Evolutionary conservation across 2,113 vertebrate species (phyloP).

Genomic region (Aspidoscelis tigris): DNA sequence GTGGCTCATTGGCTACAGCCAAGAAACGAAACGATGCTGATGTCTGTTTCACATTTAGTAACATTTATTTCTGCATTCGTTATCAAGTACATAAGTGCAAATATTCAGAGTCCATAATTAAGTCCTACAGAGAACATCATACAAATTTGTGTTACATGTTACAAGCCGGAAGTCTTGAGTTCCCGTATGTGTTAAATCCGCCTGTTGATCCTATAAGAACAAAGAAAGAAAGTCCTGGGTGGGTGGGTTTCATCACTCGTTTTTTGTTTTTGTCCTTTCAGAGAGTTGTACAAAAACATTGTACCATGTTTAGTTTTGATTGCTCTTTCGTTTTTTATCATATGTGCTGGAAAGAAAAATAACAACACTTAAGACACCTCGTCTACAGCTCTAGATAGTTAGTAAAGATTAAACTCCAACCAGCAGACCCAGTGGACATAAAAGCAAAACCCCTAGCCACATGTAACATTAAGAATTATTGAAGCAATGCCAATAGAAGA

Average conservation of each 20-base stretch:
- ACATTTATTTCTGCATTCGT: conserved; percentile 99
- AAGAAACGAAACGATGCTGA: background rate
- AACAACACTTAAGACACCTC: conserved; percentile 77
- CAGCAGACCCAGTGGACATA: conserved; percentile 86
- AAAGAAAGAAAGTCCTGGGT: conserved; percentile 85
- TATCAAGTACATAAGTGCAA: conserved; percentile 99
- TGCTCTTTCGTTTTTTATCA: conserved; percentile 74
- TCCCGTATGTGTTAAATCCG: conserved; percentile 88
- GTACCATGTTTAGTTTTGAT: conserved; percentile 83
- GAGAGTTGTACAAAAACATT: conserved; percentile 90
- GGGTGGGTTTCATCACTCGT: conserved; percentile 43
- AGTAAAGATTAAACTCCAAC: conserved; percentile 88
- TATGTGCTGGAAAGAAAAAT: conserved; percentile 86
- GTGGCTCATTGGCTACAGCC: background rate
- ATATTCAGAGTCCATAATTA: conserved; percentile 95
- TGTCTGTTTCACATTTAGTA: conserved; percentile 85
- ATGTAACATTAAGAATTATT: conserved; percentile 84
- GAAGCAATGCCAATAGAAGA: conserved; percentile 87
- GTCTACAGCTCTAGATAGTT: conserved; percentile 87
- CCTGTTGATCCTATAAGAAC: conserved; percentile 87
- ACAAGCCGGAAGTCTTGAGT: conserved; percentile 92
- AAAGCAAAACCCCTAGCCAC: conserved; percentile 89
- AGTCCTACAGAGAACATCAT: conserved; percentile 92
- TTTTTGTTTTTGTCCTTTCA: conserved; percentile 57
- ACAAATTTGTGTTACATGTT: conserved; percentile 94